Evolutionary conservation across 1,140 invertebrate species (phyloP).

Genomic region (Megalopta genalis): DNA sequence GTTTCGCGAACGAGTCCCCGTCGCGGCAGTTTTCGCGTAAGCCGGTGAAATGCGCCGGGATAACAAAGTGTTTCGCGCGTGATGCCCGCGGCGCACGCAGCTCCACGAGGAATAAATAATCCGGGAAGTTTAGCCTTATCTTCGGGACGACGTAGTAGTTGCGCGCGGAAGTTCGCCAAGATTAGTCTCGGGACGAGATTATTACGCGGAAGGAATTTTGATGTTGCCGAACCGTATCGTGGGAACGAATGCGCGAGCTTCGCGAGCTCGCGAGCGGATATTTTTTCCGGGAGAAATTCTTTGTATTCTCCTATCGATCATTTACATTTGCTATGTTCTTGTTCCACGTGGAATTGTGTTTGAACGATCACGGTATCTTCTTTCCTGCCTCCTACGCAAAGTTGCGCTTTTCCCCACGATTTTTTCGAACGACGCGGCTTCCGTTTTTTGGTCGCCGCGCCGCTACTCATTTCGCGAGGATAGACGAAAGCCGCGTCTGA

Average conservation of each 20-base stretch:
- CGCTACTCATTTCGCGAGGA: constrained; percentile 44
- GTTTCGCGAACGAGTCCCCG: constrained; percentile 1
- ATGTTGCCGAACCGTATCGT: background rate
- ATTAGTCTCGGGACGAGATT: constrained; percentile 26
- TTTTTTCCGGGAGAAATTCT: too few relatives aligned
- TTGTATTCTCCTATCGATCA: too few relatives aligned
- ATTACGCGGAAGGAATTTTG: constrained; percentile 4
- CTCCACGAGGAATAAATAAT: constrained; percentile 21
- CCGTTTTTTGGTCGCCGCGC: background rate
- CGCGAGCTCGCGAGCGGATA: too few relatives aligned
- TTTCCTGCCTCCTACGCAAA: too few relatives aligned
- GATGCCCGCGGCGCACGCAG: background rate
- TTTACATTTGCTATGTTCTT: too few relatives aligned
- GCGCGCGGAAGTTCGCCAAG: background rate
- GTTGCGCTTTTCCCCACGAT: too few relatives aligned
- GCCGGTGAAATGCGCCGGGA: background rate
- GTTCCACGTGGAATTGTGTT: too few relatives aligned
- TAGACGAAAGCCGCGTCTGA: constrained; percentile 53
- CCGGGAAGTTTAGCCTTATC: constrained; percentile 10
- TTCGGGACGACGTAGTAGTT: constrained; percentile 5
- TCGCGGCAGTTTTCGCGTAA: background rate
- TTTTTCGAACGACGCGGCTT: too few relatives aligned
- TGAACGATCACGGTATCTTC: too few relatives aligned
- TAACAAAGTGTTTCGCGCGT: constrained; percentile 20
- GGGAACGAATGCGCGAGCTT: background rate